Base-by-base conservation (phyloP, 2,113 vertebrate species). In the Xenopus laevis region DNA sequence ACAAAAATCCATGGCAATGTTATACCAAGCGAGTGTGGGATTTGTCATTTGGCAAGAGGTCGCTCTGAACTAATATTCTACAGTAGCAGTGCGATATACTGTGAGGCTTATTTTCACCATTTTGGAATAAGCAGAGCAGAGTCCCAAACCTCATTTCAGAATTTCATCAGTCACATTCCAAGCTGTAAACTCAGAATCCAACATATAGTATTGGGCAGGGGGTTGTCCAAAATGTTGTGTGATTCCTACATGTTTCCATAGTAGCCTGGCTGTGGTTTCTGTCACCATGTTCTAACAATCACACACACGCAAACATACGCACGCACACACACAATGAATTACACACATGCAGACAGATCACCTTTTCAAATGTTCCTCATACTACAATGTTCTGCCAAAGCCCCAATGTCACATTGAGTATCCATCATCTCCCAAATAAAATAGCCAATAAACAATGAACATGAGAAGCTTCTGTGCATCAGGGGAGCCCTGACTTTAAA, bases 321-420 rank as follows among this genome's bases (percentile, higher is more conserved):
- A 75, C 46, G 52, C 65, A 69, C 40, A 58, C 72, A 74, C 64
- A 74, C 72, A 64, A 64, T 64, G 15, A 64, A 44, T 64, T 46
- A 65, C 16, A 65, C 63, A 46, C 33, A 65, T 46, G 44, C 63
- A 10, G 3, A 65, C 18, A 40, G 66, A 63, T 69, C 57, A 69
- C 59, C 30, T 45, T 64, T 4, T 52, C 46, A 52, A 57, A 64
- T 64, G 47, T 52, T 57, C 46, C 70, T 64, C 47, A 70, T 27
- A 58, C 30, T 50, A 44, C 58, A n/a, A 59, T 62, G 46, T n/a
- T 59, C 46, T 76, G 23, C 67, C 50, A 76, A 64, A 46, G 57
- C 52, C 63, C 60, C 63, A n/a, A 53, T 62, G 57, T 9, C 33
- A 75, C 73, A 75, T 17, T 21, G 27, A 62, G 40, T 67, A 60